Base-by-base conservation (phyloP, 1,140 invertebrate genomes). In the Cryptotermes secundus region DNA sequence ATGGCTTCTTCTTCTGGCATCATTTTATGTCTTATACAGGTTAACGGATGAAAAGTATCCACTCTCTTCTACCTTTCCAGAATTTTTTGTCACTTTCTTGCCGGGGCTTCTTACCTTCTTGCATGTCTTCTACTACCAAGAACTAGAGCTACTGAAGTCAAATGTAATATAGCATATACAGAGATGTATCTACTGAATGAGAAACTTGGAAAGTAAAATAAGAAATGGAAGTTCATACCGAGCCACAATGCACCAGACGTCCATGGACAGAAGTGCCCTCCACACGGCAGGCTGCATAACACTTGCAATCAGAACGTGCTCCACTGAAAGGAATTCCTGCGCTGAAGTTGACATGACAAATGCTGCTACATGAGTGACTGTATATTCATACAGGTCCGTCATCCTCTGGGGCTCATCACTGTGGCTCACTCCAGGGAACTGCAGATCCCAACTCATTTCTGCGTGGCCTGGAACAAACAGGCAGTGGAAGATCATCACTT, bases 181-280 rank as follows among this genome's bases (percentile, higher is more conserved):
- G 45, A 49, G 16, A 49, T 49, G 16, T 19, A 49, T 49, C 45
- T 49, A 49, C 45, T 49, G 19, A 49, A 49, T 49, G 16, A 49
- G 45, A 2, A 45, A 45, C 45, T 45, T 45, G 45, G 14, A 10
- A 45, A 38, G 9, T 45, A 45, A 45, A 45, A 45, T 16, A 45
- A 45, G 9, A 45, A n/a, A 72, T 10, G 26, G 31, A 31, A n/a
- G 4, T n/a, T 72, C 26, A 4, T 84, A 85, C 85, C 85, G 80
- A 22, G 85, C 65, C 34, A 85, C 34, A 12, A 85, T 81, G 81
- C 85, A 85, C 85, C 85, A 85, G 38, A 84, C 24, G 42, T 85
- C 85, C 31, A 45, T 81, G 26, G 83, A 79, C 34, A 85, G 79
- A 24, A 85, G 34, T 34, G 85, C 83, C 34, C 65, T n/a, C 85